Evolutionary conservation across 2,888 invertebrate species (phyloP).

Genomic region (Philhelius pedissequus): DNA sequence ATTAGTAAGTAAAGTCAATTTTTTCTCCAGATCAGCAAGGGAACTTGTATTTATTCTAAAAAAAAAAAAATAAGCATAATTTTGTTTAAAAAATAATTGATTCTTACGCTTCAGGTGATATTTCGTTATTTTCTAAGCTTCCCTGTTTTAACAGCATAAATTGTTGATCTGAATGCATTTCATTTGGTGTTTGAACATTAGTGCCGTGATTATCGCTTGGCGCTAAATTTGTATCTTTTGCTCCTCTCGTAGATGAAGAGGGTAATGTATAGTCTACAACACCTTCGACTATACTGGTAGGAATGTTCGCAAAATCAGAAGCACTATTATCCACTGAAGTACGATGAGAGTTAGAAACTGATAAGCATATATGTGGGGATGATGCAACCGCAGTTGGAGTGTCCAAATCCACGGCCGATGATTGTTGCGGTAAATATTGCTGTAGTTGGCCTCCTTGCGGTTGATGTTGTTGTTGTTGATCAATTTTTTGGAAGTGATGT

Average conservation of each 20-base stretch:
- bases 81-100: not conserved
- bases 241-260: not conserved
- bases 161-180: slow-evolving; percentile 53
- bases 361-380: slow-evolving; percentile 75
- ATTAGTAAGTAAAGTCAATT: slow-evolving; percentile 80
- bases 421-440: slow-evolving; percentile 34
- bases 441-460: slow-evolving; percentile 11
- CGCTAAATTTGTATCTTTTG: not conserved
- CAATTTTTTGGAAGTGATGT: slow-evolving; percentile 69
- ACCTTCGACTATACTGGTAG: slow-evolving; percentile 72
- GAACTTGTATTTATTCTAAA: slow-evolving; percentile 72
- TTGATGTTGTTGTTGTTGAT: not conserved
- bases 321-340: slow-evolving; percentile 77
- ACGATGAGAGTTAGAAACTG: slow-evolving; percentile 77
- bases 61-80: not conserved
- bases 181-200: slow-evolving; percentile 69
- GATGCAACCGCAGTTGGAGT: slow-evolving; percentile 73
- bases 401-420: slow-evolving; percentile 72
- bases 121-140: slow-evolving; percentile 73
- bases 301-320: slow-evolving; percentile 74
- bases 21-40: slow-evolving; percentile 82
- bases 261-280: slow-evolving; percentile 64
- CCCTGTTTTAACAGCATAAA: slow-evolving; percentile 74
- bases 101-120: slow-evolving; percentile 57
- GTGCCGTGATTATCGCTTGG: slow-evolving; percentile 67